Evolutionary conservation across 2,113 vertebrate species (phyloP).

Genomic region (Bubo scandiacus): DNA sequence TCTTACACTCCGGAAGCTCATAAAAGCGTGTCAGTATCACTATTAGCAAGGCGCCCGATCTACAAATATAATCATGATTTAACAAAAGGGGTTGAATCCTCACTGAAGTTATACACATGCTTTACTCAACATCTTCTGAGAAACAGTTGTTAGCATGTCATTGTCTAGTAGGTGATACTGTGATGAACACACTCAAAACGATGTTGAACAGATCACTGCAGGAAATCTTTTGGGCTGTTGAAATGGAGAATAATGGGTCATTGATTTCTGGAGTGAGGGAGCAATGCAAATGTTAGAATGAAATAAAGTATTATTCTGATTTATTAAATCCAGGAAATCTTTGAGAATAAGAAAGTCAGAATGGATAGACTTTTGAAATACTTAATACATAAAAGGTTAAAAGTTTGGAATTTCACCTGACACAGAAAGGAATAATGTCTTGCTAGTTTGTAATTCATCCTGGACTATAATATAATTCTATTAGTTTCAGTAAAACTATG

Average conservation of each 20-base stretch:
- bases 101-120: neutral
- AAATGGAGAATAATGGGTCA: neutral
- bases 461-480: neutral
- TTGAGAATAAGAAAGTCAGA: neutral
- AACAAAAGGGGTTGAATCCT: neutral
- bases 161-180: neutral
- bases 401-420: neutral
- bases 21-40: neutral
- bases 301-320: neutral
- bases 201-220: neutral
- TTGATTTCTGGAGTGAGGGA: neutral
- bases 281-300: neutral
- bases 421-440: neutral
- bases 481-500: neutral
- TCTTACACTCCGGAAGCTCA: neutral
- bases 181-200: neutral
- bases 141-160: neutral
- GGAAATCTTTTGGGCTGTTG: neutral
- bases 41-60: neutral
- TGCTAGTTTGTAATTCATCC: neutral
- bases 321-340: neutral
- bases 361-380: neutral
- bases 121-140: neutral
- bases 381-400: neutral
- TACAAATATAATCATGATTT: neutral